Base-by-base conservation (phyloP, 1,140 invertebrate species). In the Lordiphosa clarofinis region DNA sequence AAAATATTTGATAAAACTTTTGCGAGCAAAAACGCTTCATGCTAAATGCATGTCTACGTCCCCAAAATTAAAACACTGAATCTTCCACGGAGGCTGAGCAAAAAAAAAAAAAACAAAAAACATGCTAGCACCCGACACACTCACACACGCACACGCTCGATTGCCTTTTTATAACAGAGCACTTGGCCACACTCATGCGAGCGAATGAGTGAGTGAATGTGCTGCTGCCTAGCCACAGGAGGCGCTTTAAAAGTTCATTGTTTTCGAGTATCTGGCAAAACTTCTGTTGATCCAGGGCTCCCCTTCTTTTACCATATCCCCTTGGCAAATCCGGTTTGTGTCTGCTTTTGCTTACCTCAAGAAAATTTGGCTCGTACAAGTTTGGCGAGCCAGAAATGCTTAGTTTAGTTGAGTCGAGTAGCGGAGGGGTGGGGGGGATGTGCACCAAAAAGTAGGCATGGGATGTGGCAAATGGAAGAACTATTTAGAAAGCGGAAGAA, bases 171-270 rank as follows among this genome's bases (percentile, higher is more conserved):
- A 74, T 64, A 81, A 67, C 60, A 71, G 54, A 64, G 38, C 64
- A 73, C 59, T 78, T 69, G 65, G 49, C 43, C 35, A 56, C 33
- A 42, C 10, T 35, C 19, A 43, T 47, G 24, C 35, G 48, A 15
- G 37, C 11, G 35, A 33, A 39, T 33, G 13, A 33, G 35, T 33
- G 21, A 46, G 28, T 33, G 28, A 10, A 15, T 39, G 50, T 31
- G 28, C 28, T 43, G 60, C 47, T 40, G 58, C 43, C 33, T 39
- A 58, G 40, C 61, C 72, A 62, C 66, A 62, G 56, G 47, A 75
- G 73, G 56, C 53, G 74, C 56, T 65, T 69, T 60, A 58, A 78
- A 61, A 73, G 75, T 81, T 79, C 65, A 79, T 79, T 70, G 74
- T 66, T 79, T 70, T 40, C 39, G 36, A 40, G 40, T 65, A 52